Conservation (phyloP, 2,888 invertebrate genomes). For the Dryomyza anilis region DNA sequence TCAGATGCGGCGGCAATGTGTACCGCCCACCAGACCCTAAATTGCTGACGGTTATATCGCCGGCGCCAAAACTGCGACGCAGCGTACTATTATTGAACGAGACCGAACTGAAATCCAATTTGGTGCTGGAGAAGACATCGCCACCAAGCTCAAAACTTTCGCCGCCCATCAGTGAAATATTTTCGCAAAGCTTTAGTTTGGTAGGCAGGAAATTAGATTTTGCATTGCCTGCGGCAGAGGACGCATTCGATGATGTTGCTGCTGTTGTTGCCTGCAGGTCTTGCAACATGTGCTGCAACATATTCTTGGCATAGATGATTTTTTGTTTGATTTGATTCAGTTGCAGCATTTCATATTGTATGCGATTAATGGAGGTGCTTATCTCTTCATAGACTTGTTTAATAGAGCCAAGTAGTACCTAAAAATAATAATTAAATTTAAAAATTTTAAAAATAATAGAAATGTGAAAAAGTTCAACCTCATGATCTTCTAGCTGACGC, state of each 20-base stretch:
- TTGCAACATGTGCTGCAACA: conserved; percentile 49
- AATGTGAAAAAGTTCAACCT: conserved; percentile 32
- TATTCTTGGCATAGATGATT: conserved; percentile 54
- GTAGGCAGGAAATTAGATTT: conserved; percentile 48
- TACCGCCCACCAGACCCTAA: conserved; percentile 29
- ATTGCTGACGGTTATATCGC: conserved; percentile 33
- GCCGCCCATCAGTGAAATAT: conserved; percentile 34
- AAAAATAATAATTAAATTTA: background rate
- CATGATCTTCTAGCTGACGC: conserved; percentile 52
- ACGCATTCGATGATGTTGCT: too few relatives aligned
- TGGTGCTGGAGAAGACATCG: conserved; percentile 56
- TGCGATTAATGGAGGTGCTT: conserved; percentile 50
- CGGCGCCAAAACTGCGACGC: conserved; percentile 35
- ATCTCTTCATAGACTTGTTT: conserved; percentile 54
- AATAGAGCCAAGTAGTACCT: conserved; percentile 50
- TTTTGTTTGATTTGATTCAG: conserved; percentile 57
- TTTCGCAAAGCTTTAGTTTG: conserved; percentile 44
- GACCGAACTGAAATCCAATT: conserved; percentile 52
- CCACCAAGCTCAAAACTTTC: conserved; percentile 42
- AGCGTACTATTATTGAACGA: conserved; percentile 39
- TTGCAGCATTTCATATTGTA: conserved; percentile 55
- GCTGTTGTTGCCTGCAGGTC: conserved; percentile 43
- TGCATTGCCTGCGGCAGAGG: conserved; percentile 9
- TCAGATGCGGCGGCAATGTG: conserved; percentile 46
- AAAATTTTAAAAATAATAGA: background rate